Percentiles rank a stretch among this genome's conserved stretches.
Evolutionary conservation across 1,140 invertebrate species (phyloP).

Genomic region (Globodera rostochiensis): DNA sequence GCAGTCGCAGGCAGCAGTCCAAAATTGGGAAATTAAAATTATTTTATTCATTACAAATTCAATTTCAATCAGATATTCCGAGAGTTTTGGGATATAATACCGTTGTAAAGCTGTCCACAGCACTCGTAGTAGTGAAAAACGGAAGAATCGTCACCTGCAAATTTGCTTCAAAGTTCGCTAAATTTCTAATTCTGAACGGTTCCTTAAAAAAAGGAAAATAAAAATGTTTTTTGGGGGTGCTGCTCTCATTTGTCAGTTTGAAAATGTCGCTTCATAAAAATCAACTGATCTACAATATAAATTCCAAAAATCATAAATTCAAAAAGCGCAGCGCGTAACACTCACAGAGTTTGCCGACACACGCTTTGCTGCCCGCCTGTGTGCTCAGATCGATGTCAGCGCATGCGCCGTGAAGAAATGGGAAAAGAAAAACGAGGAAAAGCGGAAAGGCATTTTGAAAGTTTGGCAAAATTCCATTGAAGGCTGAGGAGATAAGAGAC

Average conservation of each 20-base stretch:
- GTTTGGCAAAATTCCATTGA: no score
- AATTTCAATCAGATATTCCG: background rate
- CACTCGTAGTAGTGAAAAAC: slow-evolving; percentile 20
- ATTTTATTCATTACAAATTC: background rate
- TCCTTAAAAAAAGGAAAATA: background rate
- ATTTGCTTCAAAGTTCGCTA: background rate
- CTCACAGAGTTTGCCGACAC: slow-evolving; percentile 29
- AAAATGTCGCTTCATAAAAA: no score
- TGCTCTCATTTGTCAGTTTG: no score
- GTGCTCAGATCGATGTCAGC: slow-evolving; percentile 8
- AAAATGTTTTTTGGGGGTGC: no score
- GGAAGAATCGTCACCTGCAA: slow-evolving; percentile 21
- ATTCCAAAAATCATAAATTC: background rate
- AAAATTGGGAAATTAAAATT: background rate
- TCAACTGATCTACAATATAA: no score
- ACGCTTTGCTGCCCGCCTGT: slow-evolving; percentile 13
- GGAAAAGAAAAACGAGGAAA: no score
- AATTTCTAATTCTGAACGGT: background rate
- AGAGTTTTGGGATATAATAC: background rate
- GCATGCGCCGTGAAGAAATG: background rate
- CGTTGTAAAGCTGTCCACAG: slow-evolving; percentile 18
- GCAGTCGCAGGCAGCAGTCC: slow-evolving; percentile 23
- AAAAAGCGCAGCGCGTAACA: background rate
- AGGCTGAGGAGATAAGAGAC: no score
- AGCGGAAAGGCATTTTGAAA: no score